These are phyloP conservation scores for Hormaphis cornu DNA, from an alignment of 1,140 invertebrate species.

Conservation along the genomic window DNA sequence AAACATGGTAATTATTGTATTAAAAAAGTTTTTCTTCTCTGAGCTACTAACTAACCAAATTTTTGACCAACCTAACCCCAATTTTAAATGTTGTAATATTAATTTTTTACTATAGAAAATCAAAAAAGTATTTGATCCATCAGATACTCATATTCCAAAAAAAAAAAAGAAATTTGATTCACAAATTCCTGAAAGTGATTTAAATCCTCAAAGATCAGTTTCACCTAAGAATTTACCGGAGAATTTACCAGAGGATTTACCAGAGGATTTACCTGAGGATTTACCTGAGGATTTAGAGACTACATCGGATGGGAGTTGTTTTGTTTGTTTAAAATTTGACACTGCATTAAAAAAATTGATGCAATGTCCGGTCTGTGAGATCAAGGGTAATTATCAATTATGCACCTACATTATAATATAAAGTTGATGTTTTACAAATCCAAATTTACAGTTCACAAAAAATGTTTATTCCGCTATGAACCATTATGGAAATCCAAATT, in stretches of 20 bases:
- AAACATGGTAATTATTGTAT: conserved; percentile 3
- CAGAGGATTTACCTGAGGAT: too few relatives aligned
- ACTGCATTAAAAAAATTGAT: not conserved
- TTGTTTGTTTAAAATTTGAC: not conserved
- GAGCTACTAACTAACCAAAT: too few relatives aligned
- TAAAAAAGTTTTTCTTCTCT: too few relatives aligned
- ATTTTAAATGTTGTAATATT: too few relatives aligned
- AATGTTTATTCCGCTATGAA: not conserved
- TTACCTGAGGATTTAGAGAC: too few relatives aligned
- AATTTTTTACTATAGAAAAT: not conserved
- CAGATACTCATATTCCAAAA: conserved; percentile 15
- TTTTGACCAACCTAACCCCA: too few relatives aligned
- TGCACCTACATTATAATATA: too few relatives aligned
- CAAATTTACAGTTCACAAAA: not conserved
- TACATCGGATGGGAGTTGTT: not conserved
- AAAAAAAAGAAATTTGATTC: not conserved
- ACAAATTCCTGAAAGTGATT: too few relatives aligned
- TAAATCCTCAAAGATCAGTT: not conserved
- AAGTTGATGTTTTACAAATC: too few relatives aligned
- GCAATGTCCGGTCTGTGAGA: not conserved
- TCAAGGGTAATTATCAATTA: conserved; percentile 19
- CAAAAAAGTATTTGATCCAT: conserved; percentile 25
- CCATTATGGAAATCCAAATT: conserved; percentile 13
- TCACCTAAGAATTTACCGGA: not conserved
- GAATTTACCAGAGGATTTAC: not conserved